Conservation (phyloP, 2,113 vertebrate species). For the Smithornis capensis region DNA sequence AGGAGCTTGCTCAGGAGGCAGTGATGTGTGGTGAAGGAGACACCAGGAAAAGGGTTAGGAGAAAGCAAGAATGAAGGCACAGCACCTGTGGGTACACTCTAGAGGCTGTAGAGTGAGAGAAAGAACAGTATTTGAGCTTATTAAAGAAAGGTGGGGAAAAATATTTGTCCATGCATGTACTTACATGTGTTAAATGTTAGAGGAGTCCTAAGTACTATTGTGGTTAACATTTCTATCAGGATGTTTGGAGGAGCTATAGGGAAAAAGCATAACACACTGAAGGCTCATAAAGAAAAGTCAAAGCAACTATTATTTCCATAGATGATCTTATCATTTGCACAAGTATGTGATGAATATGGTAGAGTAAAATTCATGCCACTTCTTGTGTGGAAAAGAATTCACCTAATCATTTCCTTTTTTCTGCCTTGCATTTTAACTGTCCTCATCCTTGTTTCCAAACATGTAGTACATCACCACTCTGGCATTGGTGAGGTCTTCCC, state of each 20-base stretch:
- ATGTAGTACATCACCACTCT: rapidly evolving
- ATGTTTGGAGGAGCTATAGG: neutral
- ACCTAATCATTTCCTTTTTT: neutral
- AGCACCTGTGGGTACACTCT: neutral
- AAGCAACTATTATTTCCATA: neutral
- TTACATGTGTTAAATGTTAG: neutral
- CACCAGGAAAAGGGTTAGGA: neutral
- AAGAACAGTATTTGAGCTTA: neutral
- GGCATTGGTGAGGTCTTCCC: rapidly evolving
- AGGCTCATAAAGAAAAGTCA: neutral
- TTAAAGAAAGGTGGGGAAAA: neutral
- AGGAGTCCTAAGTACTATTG: neutral
- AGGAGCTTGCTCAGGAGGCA: neutral
- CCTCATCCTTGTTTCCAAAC: neutral
- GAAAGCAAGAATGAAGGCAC: neutral
- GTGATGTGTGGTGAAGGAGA: neutral
- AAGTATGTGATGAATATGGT: neutral
- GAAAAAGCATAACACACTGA: neutral
- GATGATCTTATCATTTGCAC: neutral
- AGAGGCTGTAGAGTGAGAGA: neutral
- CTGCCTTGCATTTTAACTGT: neutral
- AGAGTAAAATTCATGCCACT: neutral
- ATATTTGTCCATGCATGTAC: neutral
- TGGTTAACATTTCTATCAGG: neutral
- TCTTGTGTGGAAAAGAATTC: neutral